A percentile compares a stretch with the other conserved stretches of the same genome.
Conservation (phyloP, 2,113 vertebrate species). For the Eptesicus fuscus region DNA sequence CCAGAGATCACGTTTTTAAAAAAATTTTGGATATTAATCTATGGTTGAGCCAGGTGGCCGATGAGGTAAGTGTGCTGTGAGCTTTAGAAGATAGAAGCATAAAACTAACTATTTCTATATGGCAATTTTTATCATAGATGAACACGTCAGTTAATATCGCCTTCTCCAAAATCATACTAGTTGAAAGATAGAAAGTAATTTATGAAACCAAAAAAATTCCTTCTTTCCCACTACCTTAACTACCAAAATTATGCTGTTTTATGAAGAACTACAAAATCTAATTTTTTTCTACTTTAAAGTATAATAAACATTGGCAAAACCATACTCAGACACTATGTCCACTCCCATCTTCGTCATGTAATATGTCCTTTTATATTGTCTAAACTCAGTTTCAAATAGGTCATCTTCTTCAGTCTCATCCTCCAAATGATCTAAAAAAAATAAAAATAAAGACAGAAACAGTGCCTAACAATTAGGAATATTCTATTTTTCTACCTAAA, state of each 20-base stretch:
- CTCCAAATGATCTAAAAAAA: slow-evolving; percentile 79
- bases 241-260: slow-evolving; percentile 29
- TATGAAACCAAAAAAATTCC: neutral
- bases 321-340: slow-evolving; percentile 97
- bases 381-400: slow-evolving; percentile 97
- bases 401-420: slow-evolving; percentile 96
- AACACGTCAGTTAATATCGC: neutral
- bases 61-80: neutral
- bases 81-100: neutral
- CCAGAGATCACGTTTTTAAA: neutral
- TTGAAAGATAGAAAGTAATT: slow-evolving; percentile 19
- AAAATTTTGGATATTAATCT: neutral
- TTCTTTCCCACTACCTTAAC: neutral
- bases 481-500: neutral
- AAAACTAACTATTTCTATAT: neutral
- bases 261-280: neutral
- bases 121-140: slow-evolving; percentile 18
- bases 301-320: slow-evolving; percentile 40
- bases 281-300: slow-evolving; percentile 25
- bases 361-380: slow-evolving; percentile 97
- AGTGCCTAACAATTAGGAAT: neutral
- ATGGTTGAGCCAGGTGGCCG: neutral
- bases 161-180: neutral
- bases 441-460: slow-evolving; percentile 39
- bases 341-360: slow-evolving; percentile 99